Base-by-base conservation (phyloP, 2,797 vertebrate species). In the Liasis olivaceus region DNA sequence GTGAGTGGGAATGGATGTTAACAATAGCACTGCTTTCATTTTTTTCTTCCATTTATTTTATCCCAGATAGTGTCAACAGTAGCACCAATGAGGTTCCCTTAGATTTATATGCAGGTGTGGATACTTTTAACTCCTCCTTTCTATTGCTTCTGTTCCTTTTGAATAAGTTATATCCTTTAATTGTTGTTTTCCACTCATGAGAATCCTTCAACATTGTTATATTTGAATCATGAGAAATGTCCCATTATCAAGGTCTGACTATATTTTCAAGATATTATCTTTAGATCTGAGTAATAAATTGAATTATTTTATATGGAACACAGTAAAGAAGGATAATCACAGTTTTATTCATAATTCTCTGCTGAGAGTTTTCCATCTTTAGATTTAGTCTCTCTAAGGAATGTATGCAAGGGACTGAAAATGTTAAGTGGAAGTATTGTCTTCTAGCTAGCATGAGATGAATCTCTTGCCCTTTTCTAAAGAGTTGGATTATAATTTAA, bases 361-460 rank as follows among this genome's bases (percentile, higher is more conserved):
- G 31, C 90, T 36, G 63, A 31, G 85, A 36, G 81, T 56, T 87
- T 51, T 58, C 89, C 93, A 87, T 88, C 5, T 86, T 91, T 69
- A 69, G 63, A 5, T 63, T 93, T 63, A 66, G 15, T 17, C 63
- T 22, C 88, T 95, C 92, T 89, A 5, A 36, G 87, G 93, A 96
- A 92, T 26, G 24, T 77, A 47, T 88, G 28, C 91, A 94, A 92
- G 86, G 62, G 92, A 91, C 94, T 92, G 87, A 89, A 89, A 93
- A 88, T 92, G 47, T 92, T 96, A 90, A 90, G 77, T 92, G 90
- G n/a, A 89, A 95, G 95, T 91, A 90, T 95, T 93, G 42, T 62
- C 93, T 96, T 31, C 84, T 94, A 36, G 69, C 66, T 94, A 90
- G 85, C 94, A 93, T 93, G 89, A 92, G 89, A 88, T 47, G 59